Conservation (phyloP, 2,888 invertebrate genomes). For the Euzophera pinguis region DNA sequence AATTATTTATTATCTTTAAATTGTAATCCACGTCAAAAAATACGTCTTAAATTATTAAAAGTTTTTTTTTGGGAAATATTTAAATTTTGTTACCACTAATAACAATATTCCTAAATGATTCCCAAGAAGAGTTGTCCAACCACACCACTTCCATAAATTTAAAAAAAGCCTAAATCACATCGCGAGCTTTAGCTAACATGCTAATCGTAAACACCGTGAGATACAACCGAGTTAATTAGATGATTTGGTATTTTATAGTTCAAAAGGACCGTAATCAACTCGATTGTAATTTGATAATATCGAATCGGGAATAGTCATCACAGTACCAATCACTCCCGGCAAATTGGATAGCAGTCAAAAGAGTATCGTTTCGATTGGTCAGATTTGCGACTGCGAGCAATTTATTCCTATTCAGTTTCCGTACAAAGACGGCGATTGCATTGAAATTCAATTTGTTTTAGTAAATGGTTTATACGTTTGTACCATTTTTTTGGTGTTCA, state of each 20-base stretch:
- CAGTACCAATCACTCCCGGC: constrained; percentile 35
- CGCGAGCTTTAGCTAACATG: no score
- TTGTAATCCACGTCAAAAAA: no score
- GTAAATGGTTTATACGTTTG: constrained; percentile 30
- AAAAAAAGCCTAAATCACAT: no score
- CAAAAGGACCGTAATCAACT: neutral
- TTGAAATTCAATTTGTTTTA: constrained; percentile 12
- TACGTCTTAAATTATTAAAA: no score
- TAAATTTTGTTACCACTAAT: no score
- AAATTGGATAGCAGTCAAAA: constrained; percentile 47
- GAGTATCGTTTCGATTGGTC: constrained; percentile 41
- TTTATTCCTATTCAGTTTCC: constrained; percentile 34
- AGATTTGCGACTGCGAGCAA: constrained; percentile 40
- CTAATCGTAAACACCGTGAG: no score
- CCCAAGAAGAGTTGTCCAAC: no score
- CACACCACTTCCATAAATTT: no score
- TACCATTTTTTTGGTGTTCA: neutral
- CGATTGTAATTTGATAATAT: neutral
- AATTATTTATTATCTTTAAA: no score
- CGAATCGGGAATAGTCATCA: constrained; percentile 11
- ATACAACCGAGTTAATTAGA: no score
- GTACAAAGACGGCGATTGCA: constrained; percentile 15
- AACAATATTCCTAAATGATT: no score
- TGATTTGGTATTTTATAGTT: neutral
- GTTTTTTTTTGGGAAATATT: no score